Conservation (phyloP, 2,888 invertebrate genomes). For the Cataglyphis altisquamis region DNA sequence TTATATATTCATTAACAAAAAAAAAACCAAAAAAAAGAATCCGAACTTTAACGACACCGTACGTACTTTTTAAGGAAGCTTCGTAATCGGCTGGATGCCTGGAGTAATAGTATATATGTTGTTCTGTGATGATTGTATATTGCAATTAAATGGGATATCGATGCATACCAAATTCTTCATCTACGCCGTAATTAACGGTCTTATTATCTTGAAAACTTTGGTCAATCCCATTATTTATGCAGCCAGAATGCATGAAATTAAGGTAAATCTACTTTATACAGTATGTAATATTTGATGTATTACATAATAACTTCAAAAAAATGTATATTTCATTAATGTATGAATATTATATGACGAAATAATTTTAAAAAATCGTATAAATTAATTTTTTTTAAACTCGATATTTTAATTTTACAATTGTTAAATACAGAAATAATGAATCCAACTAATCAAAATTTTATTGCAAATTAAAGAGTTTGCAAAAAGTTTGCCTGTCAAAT, state of each 20-base stretch:
- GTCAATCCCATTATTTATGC: slow-evolving; percentile 90
- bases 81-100: slow-evolving; percentile 89
- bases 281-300: not conserved
- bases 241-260: slow-evolving; percentile 89
- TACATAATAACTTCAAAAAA: not conserved
- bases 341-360: not conserved
- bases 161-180: slow-evolving; percentile 73
- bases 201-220: slow-evolving; percentile 89
- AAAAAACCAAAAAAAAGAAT: not conserved
- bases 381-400: not conserved
- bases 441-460: not conserved
- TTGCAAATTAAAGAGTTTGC: not conserved
- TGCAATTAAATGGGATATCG: slow-evolving; percentile 68
- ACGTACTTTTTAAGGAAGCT: slow-evolving; percentile 81
- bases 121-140: slow-evolving; percentile 87
- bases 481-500: not conserved
- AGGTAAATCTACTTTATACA: slow-evolving; percentile 46
- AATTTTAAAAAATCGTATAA: not conserved
- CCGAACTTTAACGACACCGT: not conserved
- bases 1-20: not conserved
- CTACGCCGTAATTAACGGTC: slow-evolving; percentile 86
- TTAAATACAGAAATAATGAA: not conserved
- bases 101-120: slow-evolving; percentile 88
- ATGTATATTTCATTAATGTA: not conserved
- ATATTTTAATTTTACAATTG: not conserved